Conservation (phyloP, 37 sponge, comb jelly and placozoan species). For the Diacarnus erythraeanus region DNA sequence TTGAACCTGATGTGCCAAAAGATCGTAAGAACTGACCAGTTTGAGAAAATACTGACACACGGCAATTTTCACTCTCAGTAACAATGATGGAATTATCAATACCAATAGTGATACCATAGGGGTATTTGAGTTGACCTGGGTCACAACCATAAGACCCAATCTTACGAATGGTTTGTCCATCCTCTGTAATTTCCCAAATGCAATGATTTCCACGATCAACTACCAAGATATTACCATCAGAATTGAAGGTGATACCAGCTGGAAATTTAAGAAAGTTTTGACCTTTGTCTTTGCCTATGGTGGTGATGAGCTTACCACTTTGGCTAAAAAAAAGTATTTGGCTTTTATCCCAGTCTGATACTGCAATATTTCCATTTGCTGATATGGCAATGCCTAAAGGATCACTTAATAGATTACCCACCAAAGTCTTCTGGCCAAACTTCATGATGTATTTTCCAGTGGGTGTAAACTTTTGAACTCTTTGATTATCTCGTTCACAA, state of each 20-base stretch:
- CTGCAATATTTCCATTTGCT: slow-evolving; percentile 1
- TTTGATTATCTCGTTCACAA: slow-evolving; percentile 22
- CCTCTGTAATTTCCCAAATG: slow-evolving; percentile 18
- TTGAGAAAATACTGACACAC: slow-evolving; percentile 27
- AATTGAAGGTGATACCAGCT: slow-evolving; percentile 25
- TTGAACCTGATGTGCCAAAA: slow-evolving; percentile 24
- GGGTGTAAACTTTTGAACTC: slow-evolving; percentile 32
- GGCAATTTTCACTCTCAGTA: slow-evolving; percentile 27
- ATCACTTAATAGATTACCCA: slow-evolving; percentile 14
- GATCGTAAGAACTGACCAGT: slow-evolving; percentile 27
- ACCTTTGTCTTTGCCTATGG: neutral
- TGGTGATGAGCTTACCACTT: neutral
- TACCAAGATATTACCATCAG: slow-evolving; percentile 12
- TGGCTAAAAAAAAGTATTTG: neutral
- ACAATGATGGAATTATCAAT: slow-evolving; percentile 7
- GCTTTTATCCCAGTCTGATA: slow-evolving; percentile 36
- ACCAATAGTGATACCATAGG: slow-evolving; percentile 29
- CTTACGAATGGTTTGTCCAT: slow-evolving; percentile 2
- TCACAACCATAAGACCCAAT: slow-evolving; percentile 10
- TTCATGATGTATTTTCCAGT: slow-evolving; percentile 32
- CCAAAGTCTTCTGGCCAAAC: slow-evolving; percentile 36
- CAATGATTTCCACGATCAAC: slow-evolving; percentile 32
- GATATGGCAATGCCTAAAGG: slow-evolving; percentile 25
- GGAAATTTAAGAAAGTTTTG: slow-evolving; percentile 19
- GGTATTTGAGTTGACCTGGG: slow-evolving; percentile 23